phyloP scores from a whole-genome alignment of 2,113 vertebrate genomes.

The Pseudorasbora parva region DNA sequence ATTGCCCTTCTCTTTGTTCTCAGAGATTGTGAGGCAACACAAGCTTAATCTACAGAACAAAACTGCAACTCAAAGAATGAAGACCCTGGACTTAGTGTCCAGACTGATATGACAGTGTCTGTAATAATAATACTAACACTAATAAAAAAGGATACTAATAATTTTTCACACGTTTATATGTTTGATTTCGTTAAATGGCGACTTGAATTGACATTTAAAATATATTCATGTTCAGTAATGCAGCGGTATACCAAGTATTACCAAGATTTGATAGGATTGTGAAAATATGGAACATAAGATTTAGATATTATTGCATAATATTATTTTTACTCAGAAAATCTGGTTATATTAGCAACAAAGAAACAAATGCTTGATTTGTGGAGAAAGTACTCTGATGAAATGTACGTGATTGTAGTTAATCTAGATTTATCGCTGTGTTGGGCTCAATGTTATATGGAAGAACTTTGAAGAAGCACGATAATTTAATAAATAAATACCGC shows the following conservation, averaged over 20 bases:
- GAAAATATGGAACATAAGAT: neutral
- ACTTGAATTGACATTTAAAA: neutral
- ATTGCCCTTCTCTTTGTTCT: slow-evolving; percentile 18
- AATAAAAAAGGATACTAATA: neutral
- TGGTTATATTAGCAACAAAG: neutral
- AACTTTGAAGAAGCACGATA: too few species aligned
- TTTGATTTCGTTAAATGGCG: neutral
- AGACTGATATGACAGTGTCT: neutral
- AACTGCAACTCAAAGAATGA: neutral
- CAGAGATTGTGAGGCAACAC: slow-evolving; percentile 19
- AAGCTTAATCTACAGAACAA: slow-evolving; percentile 30
- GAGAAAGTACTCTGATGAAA: neutral
- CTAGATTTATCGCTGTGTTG: too few species aligned
- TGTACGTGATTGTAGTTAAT: too few species aligned
- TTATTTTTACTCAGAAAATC: neutral
- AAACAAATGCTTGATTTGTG: neutral
- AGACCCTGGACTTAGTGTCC: neutral
- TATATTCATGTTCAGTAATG: neutral
- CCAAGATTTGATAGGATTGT: neutral
- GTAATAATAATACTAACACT: neutral
- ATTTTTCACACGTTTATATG: neutral
- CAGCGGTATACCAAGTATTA: neutral
- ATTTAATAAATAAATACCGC: too few species aligned
- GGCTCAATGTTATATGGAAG: too few species aligned
- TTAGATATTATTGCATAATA: neutral